These are phyloP conservation scores for Bruchidius siliquastri DNA, from an alignment of 2,888 invertebrate species.

Conservation along the genomic window DNA sequence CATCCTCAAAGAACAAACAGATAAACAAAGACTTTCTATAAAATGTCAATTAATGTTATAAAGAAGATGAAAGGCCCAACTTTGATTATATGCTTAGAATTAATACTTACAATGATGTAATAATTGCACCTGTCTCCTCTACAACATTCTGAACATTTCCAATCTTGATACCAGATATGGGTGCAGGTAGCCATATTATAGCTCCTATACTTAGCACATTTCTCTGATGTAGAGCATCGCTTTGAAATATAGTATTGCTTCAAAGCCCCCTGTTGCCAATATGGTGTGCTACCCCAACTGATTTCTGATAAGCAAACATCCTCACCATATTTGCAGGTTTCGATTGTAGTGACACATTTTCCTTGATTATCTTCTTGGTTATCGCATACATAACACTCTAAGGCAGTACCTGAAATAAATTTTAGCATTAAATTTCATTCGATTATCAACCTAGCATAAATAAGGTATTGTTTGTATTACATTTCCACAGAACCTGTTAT, in stretches of 20 bases:
- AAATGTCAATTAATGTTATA: too few species aligned
- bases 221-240: constrained; percentile 74
- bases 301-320: constrained; percentile 86
- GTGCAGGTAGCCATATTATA: constrained; percentile 75
- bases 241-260: constrained; percentile 94
- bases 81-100: too few species aligned
- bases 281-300: constrained; percentile 93
- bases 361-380: constrained; percentile 88
- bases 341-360: constrained; percentile 88
- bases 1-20: too few species aligned
- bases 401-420: constrained; percentile 56
- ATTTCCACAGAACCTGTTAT: too few species aligned
- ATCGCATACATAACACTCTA: constrained; percentile 94
- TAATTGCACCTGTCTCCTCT: constrained; percentile 94
- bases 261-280: constrained; percentile 88
- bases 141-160: constrained; percentile 95
- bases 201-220: constrained; percentile 69
- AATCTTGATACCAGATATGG: constrained; percentile 93
- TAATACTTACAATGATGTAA: constrained; percentile 80
- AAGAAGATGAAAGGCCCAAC: too few species aligned
- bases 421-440: too few species aligned
- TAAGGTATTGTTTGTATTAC: too few species aligned
- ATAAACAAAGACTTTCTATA: too few species aligned
- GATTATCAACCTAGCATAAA: too few species aligned
- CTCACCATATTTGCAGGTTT: constrained; percentile 82